Percentiles rank a stretch among this genome's conserved stretches.
Evolutionary conservation across 1,140 invertebrate genomes (phyloP).

Genomic region (Aricia agestis): DNA sequence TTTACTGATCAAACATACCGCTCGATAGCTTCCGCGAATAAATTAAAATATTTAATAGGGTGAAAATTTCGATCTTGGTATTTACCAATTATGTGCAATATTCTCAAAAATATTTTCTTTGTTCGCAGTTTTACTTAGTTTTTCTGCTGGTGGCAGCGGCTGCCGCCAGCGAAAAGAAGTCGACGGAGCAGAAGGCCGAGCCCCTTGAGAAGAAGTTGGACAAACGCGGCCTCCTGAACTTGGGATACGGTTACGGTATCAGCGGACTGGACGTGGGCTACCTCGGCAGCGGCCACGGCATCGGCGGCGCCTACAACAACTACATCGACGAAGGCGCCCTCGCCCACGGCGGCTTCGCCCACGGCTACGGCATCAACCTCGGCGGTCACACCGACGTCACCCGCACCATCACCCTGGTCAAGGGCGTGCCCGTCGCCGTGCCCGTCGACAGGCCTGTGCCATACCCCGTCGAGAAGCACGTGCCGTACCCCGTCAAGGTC

Average conservation of each 20-base stretch:
- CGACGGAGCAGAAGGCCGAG: constrained; percentile 78
- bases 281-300: constrained; percentile 80
- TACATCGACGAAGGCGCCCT: constrained; percentile 71
- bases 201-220: constrained; percentile 77
- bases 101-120: constrained; percentile 26
- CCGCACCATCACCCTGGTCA: constrained; percentile 84
- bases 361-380: constrained; percentile 65
- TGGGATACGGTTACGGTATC: constrained; percentile 79
- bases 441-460: constrained; percentile 81
- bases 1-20: not conserved
- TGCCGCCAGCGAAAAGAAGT: constrained; percentile 79
- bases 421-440: constrained; percentile 80
- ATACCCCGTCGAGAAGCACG: constrained; percentile 79
- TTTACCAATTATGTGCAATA: not conserved
- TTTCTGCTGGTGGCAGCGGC: constrained; percentile 83
- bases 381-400: constrained; percentile 78
- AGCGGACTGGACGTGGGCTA: constrained; percentile 80
- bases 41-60: not conserved
- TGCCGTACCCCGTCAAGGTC: constrained; percentile 80
- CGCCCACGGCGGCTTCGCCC: constrained; percentile 55
- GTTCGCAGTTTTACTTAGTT: constrained; percentile 81
- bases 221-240: constrained; percentile 78
- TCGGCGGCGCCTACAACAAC: constrained; percentile 79
- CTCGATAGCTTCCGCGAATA: not conserved
- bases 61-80: not conserved